phyloP scores from a whole-genome alignment of 2,888 invertebrate species.

The Chloroclysta siterata region DNA sequence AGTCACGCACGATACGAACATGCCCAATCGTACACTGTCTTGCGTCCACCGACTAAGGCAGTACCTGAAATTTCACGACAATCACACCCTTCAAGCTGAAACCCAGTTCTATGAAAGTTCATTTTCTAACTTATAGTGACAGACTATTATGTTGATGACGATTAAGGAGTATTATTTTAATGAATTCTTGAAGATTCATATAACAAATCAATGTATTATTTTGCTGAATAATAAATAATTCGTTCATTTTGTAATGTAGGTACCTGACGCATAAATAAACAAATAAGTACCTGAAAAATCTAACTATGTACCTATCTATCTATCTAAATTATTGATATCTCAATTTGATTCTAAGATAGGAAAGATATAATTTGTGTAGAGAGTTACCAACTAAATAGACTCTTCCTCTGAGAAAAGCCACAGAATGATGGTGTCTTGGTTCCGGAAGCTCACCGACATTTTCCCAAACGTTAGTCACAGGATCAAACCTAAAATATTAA shows the following conservation, averaged over 20 bases:
- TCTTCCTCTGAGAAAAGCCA: slow-evolving; percentile 86
- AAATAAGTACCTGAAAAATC: too few relatives aligned
- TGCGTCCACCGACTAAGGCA: too few relatives aligned
- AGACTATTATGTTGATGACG: too few relatives aligned
- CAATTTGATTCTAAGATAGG: not conserved
- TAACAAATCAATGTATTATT: not conserved
- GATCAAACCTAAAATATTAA: slow-evolving; percentile 76
- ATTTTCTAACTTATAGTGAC: too few relatives aligned
- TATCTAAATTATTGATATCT: not conserved
- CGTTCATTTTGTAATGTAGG: not conserved
- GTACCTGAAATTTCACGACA: too few relatives aligned
- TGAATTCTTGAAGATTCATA: not conserved
- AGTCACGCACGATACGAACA: too few relatives aligned
- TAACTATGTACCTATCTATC: too few relatives aligned
- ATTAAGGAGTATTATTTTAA: too few relatives aligned
- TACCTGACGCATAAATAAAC: too few relatives aligned
- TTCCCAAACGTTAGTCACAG: slow-evolving; percentile 87
- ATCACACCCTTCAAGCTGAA: too few relatives aligned
- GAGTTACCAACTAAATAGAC: slow-evolving; percentile 87
- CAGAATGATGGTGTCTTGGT: slow-evolving; percentile 88
- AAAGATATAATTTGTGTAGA: not conserved
- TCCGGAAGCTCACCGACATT: slow-evolving; percentile 88
- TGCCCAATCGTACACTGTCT: too few relatives aligned
- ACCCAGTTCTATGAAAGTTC: too few relatives aligned
- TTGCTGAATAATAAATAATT: not conserved